Base-by-base conservation (phyloP, 2,797 vertebrate species). In the Liasis olivaceus region DNA sequence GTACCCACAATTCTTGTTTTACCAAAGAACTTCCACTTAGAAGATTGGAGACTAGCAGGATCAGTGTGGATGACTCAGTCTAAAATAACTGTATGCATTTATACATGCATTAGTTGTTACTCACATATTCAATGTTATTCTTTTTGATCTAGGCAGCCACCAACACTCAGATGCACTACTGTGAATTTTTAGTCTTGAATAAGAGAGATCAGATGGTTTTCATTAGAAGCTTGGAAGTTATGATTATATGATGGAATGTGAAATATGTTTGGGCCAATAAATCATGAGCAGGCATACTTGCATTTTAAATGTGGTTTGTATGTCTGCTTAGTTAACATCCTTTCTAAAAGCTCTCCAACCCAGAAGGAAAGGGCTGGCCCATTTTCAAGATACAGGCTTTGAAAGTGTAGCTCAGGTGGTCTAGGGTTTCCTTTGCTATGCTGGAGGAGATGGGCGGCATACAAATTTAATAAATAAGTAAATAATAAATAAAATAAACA, bases 111-210 rank as follows among this genome's bases (percentile, higher is more conserved):
- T 36, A 93, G n/a, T 51, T n/a, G 54, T 87, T 59, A 63, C 11
- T 51, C 36, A 22, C 86, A 60, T 11, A 13, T 28, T 87, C 66
- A 26, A 42, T 3, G 59, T n/a, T 22, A 54, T 12, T 59, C 9
- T 88, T 89, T 59, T 56, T 12, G 22, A 31, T 88, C n/a, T 77
- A 5, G 77, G 26, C 12, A 63, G 63, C 91, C 0, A 0, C 20
- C 20, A 28, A n/a, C 0, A 0, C 14, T 92, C 4, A 1, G 0
- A 0, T 90, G 56, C 69, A 72, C 36, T 66, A 15, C 86, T 72
- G 0, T 24, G 59, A 64, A 26, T 60, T 63, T 60, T 54, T 8
- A 17, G 11, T 51, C 54, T 24, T 60, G 8, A 59, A 0, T 0
- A 0, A 56, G 58, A 88, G 36, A 15, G 13, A 90, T 20, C 59